phyloP scores from a whole-genome alignment of 1,140 invertebrate genomes.

The Calephelis virginiensis region DNA sequence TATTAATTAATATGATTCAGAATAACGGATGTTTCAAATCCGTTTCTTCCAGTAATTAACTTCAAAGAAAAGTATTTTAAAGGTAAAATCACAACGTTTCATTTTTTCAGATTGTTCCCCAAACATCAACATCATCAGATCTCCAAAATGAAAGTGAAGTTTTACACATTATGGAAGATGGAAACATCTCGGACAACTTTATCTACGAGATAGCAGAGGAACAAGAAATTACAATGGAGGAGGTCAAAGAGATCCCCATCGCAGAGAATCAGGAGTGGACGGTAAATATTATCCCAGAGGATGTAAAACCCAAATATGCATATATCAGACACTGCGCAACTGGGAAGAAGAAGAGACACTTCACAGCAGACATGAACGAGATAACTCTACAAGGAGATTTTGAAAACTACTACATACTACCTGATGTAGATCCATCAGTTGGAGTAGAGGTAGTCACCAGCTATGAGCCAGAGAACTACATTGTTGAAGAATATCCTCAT shows the following conservation, averaged over 20 bases:
- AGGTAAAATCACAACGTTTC: not conserved
- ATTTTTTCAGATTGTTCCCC: constrained; percentile 54
- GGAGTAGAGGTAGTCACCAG: constrained; percentile 64
- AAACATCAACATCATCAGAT: constrained; percentile 38
- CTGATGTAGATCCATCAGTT: constrained; percentile 60
- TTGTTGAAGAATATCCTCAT: constrained; percentile 62
- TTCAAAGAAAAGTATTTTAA: too few species aligned
- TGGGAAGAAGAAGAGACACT: constrained; percentile 64
- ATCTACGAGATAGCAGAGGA: constrained; percentile 72
- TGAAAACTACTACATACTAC: constrained; percentile 68
- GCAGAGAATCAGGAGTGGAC: constrained; percentile 53
- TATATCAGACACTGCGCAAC: constrained; percentile 65
- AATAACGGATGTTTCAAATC: too few species aligned
- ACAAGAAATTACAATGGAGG: constrained; percentile 69
- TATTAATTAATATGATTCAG: too few species aligned
- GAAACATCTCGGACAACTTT: constrained; percentile 57
- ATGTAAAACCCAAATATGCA: constrained; percentile 58
- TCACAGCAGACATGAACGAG: constrained; percentile 66
- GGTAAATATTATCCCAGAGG: constrained; percentile 64
- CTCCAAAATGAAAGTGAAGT: constrained; percentile 42
- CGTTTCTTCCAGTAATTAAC: too few species aligned
- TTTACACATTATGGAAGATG: constrained; percentile 59
- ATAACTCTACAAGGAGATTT: constrained; percentile 61
- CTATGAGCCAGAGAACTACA: constrained; percentile 62
- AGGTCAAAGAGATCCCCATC: constrained; percentile 61